These are phyloP conservation scores for Drosophila orosa DNA, from an alignment of 1,140 invertebrate genomes.

Conservation along the genomic window DNA sequence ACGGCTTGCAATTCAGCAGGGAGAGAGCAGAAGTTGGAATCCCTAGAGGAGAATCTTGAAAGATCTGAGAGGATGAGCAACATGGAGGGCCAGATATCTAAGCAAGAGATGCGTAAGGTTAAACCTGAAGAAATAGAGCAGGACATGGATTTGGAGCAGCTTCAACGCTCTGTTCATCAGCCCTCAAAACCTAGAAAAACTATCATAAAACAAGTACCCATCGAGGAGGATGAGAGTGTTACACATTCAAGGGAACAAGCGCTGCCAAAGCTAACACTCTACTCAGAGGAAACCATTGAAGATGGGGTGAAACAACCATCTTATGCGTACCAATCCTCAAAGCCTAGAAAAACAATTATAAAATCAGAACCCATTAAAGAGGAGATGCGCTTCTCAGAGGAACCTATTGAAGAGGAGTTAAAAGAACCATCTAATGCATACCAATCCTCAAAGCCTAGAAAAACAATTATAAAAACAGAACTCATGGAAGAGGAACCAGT, in stretches of 20 bases:
- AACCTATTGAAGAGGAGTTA: conserved; percentile 7
- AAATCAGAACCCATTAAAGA: conserved; percentile 11
- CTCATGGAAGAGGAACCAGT: conserved; percentile 26
- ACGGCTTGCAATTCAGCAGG: background rate
- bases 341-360: conserved; percentile 18
- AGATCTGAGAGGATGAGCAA: background rate
- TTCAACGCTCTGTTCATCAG: no score
- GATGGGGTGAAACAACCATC: background rate
- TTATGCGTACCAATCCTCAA: background rate
- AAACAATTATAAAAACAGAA: conserved; percentile 21
- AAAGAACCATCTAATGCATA: background rate
- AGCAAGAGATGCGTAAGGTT: background rate
- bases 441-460: background rate
- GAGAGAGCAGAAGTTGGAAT: background rate
- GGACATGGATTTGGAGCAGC: background rate
- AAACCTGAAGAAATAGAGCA: background rate
- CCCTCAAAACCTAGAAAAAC: conserved; percentile 1
- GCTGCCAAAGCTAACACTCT: background rate
- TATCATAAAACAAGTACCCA: background rate
- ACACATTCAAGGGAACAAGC: background rate
- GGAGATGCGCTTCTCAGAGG: background rate
- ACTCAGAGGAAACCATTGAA: background rate
- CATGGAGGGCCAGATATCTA: no score
- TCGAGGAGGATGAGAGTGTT: background rate
- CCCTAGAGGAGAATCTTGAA: background rate